Conservation (phyloP, 2,113 vertebrate genomes). For the Macrotus californicus region DNA sequence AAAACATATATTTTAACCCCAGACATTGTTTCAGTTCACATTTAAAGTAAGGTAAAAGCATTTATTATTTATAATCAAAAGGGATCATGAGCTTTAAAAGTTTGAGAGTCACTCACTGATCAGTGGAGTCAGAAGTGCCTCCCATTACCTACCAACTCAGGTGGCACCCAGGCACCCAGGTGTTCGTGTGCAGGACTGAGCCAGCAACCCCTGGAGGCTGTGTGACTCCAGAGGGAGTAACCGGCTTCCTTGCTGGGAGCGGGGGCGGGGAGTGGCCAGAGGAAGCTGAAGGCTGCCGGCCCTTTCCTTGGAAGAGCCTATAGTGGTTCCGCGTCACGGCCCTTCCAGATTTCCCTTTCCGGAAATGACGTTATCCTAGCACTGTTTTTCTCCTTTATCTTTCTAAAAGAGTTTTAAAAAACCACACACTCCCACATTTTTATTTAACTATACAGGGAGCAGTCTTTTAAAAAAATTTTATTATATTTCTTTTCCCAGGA, state of each 20-base stretch:
- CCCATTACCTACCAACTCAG: background rate
- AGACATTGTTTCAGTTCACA: background rate
- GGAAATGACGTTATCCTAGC: background rate
- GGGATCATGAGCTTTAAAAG: background rate
- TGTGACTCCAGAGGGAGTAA: background rate
- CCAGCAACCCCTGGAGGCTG: background rate
- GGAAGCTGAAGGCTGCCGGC: background rate
- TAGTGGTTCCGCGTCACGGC: background rate
- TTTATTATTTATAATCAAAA: background rate
- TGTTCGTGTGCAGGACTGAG: background rate
- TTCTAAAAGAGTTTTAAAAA: conserved; percentile 18
- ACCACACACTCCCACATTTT: no score
- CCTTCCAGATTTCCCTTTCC: background rate
- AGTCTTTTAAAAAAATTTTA: no score
- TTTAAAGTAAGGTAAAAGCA: background rate
- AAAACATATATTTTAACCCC: background rate
- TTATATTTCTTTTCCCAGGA: no score
- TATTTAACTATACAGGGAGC: no score
- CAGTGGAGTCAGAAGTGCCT: background rate
- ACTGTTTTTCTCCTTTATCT: background rate
- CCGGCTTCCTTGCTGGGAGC: background rate
- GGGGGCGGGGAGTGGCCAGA: background rate
- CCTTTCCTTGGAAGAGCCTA: background rate
- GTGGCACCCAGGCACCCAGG: background rate
- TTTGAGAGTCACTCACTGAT: background rate